Percentiles rank a stretch among this genome's conserved stretches.
Conservation (phyloP, 2,888 invertebrate genomes). For the Trachelus stipa region DNA sequence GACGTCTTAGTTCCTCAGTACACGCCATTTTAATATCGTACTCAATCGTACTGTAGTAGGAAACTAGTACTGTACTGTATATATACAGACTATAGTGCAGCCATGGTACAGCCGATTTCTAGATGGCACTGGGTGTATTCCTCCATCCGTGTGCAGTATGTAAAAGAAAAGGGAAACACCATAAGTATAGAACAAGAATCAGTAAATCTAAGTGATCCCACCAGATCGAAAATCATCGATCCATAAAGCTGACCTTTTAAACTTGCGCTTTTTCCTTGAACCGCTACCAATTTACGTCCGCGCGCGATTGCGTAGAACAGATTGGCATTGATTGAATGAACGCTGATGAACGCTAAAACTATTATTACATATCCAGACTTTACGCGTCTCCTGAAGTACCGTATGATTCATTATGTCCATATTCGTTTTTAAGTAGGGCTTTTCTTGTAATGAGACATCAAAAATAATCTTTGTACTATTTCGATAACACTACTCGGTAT, state of each 20-base stretch:
- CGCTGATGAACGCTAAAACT: too few species aligned
- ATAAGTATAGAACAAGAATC: neutral
- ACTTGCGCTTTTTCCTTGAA: neutral
- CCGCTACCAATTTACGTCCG: neutral
- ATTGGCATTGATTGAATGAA: neutral
- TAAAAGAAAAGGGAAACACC: neutral
- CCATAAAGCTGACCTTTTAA: neutral
- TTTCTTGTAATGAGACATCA: neutral
- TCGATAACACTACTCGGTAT: neutral
- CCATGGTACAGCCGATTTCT: neutral
- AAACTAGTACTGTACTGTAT: neutral
- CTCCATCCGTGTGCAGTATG: neutral
- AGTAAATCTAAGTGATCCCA: neutral
- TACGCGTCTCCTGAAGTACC: neutral
- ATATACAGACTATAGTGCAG: neutral
- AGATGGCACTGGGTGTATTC: neutral
- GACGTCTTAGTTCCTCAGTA: constrained; percentile 30
- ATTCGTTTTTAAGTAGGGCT: neutral
- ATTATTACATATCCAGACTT: neutral
- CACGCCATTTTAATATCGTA: constrained; percentile 43
- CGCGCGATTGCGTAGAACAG: neutral
- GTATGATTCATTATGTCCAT: neutral
- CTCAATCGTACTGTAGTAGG: constrained; percentile 23
- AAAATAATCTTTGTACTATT: neutral
- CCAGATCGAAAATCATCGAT: neutral